These are phyloP conservation scores for Allygus modestus DNA, from an alignment of 2,888 invertebrate species.

Conservation along the genomic window DNA sequence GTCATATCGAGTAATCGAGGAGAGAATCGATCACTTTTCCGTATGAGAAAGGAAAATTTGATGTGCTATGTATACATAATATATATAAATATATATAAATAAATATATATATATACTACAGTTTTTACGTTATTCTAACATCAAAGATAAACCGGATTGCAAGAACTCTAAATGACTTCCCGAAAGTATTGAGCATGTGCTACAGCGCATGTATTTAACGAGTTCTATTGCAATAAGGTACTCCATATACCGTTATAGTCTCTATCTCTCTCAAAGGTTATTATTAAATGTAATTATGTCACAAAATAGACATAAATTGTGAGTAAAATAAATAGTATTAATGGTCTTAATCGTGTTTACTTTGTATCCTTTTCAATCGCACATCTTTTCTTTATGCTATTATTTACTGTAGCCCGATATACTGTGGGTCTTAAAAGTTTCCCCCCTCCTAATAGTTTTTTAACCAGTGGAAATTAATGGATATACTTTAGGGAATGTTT, in stretches of 20 bases:
- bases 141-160: conserved; percentile 62
- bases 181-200: conserved; percentile 65
- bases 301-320: conserved; percentile 69
- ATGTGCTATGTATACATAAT: conserved; percentile 63
- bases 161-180: conserved; percentile 67
- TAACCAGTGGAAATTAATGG: too few species aligned
- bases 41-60: conserved; percentile 63
- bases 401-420: too few species aligned
- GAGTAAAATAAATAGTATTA: conserved; percentile 67
- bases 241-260: conserved; percentile 64
- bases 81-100: conserved; percentile 59
- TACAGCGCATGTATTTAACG: conserved; percentile 61
- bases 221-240: conserved; percentile 66
- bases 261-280: conserved; percentile 66
- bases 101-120: conserved; percentile 64
- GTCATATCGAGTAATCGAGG: conserved; percentile 69
- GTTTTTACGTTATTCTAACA: conserved; percentile 61
- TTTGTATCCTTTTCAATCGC: not conserved
- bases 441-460: too few species aligned
- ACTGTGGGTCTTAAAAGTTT: too few species aligned
- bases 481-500: too few species aligned
- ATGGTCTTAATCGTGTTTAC: conserved; percentile 64
- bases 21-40: conserved; percentile 71
- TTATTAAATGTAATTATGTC: conserved; percentile 70
- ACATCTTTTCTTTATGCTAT: too few species aligned